phyloP scores from a whole-genome alignment of 2,888 invertebrate species.

The Eilema caniola region DNA sequence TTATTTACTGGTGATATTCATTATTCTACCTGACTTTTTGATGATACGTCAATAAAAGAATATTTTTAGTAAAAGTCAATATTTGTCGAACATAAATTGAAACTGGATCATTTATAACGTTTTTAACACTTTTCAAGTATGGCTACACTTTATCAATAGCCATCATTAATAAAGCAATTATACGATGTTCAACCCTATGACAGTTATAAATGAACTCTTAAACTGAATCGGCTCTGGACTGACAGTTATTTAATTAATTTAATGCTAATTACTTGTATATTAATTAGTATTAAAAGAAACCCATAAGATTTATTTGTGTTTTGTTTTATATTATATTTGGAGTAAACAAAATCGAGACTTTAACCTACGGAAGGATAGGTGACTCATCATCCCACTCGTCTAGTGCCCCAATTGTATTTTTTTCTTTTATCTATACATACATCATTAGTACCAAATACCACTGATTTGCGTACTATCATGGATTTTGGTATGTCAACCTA shows the following conservation, averaged over 20 bases:
- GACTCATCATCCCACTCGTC: no score
- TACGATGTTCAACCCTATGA: neutral
- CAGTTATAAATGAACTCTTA: slow-evolving; percentile 8
- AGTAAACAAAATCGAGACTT: no score
- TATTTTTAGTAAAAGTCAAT: neutral
- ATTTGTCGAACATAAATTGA: neutral
- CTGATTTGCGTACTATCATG: no score
- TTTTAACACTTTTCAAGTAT: neutral
- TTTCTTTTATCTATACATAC: no score
- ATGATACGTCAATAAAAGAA: no score
- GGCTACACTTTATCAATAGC: neutral
- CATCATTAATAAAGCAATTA: neutral
- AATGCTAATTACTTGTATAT: neutral
- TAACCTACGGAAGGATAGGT: no score
- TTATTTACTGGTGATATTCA: neutral
- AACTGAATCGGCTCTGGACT: slow-evolving; percentile 5
- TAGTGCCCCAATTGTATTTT: no score
- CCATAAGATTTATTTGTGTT: neutral
- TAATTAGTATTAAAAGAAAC: slow-evolving; percentile 14
- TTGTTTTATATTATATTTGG: no score
- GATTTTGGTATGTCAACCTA: no score
- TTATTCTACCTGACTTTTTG: no score
- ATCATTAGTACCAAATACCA: no score
- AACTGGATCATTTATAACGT: neutral
- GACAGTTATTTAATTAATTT: neutral